A percentile compares a stretch with the other conserved stretches of the same genome.
Evolutionary conservation across 1,140 invertebrate genomes (phyloP).

Genomic region (Drosophila lowei): DNA sequence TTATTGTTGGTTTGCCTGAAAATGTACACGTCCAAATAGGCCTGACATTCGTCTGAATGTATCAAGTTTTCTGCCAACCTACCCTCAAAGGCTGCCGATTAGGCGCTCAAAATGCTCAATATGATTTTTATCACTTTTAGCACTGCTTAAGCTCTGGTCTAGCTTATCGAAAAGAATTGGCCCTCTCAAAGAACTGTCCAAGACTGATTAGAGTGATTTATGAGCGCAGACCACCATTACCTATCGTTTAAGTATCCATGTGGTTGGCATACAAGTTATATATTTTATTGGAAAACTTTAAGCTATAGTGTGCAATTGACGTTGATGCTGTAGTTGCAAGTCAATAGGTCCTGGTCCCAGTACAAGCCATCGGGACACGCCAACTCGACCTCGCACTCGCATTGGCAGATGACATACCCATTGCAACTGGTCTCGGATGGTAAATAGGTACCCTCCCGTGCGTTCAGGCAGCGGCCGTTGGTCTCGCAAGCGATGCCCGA

Average conservation of each 20-base stretch:
- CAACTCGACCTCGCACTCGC: slow-evolving; percentile 64
- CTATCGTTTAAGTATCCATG: neutral
- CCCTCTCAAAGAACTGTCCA: neutral
- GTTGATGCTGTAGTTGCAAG: slow-evolving; percentile 44
- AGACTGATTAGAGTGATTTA: slow-evolving; percentile 37
- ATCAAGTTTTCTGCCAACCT: too few relatives aligned
- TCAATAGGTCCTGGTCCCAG: slow-evolving; percentile 23
- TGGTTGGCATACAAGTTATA: slow-evolving; percentile 14
- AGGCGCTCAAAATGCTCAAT: too few relatives aligned
- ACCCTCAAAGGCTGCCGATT: too few relatives aligned
- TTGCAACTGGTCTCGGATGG: slow-evolving; percentile 46
- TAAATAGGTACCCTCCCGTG: slow-evolving; percentile 36
- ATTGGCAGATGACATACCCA: slow-evolving; percentile 52
- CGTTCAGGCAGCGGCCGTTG: slow-evolving; percentile 47
- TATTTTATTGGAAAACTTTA: slow-evolving; percentile 29
- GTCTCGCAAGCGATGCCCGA: slow-evolving; percentile 61
- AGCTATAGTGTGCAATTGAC: slow-evolving; percentile 43
- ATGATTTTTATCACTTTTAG: too few relatives aligned
- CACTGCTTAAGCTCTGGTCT: too few relatives aligned
- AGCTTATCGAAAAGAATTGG: too few relatives aligned
- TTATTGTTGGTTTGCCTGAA: too few relatives aligned
- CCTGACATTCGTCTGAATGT: too few relatives aligned
- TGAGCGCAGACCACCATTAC: slow-evolving; percentile 6
- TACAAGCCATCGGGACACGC: slow-evolving; percentile 32
- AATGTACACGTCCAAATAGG: too few relatives aligned